Percentiles rank a stretch among this genome's conserved stretches.
Evolutionary conservation across 2,797 vertebrate species (phyloP).

Genomic region (Bradypodion ventrale): DNA sequence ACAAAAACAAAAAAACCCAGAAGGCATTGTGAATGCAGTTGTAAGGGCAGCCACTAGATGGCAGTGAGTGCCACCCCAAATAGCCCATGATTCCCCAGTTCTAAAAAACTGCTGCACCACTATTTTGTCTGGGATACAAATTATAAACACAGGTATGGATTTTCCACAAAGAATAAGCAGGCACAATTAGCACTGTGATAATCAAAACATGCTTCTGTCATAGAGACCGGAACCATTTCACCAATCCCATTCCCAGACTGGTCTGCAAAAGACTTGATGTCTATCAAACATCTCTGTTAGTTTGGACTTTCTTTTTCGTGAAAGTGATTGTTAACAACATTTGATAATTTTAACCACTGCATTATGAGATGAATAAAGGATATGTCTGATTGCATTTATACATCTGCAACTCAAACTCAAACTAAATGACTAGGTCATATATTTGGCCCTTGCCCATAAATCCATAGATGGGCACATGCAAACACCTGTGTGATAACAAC

Average conservation of each 20-base stretch:
- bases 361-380: not conserved
- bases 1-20: not conserved
- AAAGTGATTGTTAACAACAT: not conserved
- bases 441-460: not conserved
- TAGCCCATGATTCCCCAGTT: not conserved
- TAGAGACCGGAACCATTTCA: not conserved
- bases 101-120: conserved; percentile 17
- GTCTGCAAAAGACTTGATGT: not conserved
- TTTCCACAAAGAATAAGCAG: not conserved
- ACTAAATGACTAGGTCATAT: not conserved
- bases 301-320: not conserved
- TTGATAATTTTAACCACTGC: not conserved
- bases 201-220: not conserved
- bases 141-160: conserved; percentile 10
- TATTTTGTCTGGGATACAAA: conserved; percentile 12
- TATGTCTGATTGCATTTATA: not conserved
- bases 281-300: not conserved
- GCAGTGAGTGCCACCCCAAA: conserved; percentile 8
- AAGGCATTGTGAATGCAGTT: not conserved
- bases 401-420: not conserved
- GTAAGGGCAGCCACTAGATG: conserved; percentile 23
- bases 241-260: not conserved
- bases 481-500: not conserved
- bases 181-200: not conserved
- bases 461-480: not conserved